A percentile compares a stretch with the other conserved stretches of the same genome.
phyloP scores from a whole-genome alignment of 2,113 vertebrate species.

The Saguinus midas region DNA sequence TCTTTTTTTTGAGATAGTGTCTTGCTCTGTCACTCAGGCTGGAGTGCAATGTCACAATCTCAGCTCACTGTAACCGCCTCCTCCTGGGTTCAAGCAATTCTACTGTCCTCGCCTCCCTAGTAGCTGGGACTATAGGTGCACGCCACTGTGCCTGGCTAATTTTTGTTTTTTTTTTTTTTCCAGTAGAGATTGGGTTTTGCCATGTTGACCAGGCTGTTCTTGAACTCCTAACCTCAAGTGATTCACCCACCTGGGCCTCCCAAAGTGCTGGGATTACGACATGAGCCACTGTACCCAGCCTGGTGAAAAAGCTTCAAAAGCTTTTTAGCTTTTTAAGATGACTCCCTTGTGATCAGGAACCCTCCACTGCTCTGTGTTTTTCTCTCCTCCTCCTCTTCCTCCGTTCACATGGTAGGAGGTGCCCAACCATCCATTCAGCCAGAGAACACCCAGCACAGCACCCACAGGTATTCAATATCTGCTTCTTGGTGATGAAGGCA shows the following conservation, averaged over 20 bases:
- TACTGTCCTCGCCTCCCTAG: too few species aligned
- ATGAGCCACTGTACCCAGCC: too few species aligned
- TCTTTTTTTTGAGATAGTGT: not conserved
- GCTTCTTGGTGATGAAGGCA: not conserved
- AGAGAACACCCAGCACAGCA: not conserved
- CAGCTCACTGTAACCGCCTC: not conserved
- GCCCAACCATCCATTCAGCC: accelerated
- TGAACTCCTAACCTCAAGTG: too few species aligned
- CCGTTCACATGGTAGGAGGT: not conserved
- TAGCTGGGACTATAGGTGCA: too few species aligned
- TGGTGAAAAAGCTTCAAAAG: too few species aligned
- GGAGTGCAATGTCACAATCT: not conserved
- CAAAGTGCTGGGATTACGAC: too few species aligned
- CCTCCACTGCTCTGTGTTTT: not conserved
- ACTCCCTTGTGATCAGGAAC: not conserved
- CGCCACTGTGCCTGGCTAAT: too few species aligned
- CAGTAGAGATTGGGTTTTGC: too few species aligned
- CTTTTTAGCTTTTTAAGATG: accelerated
- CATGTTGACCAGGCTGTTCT: too few species aligned
- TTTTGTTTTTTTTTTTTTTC: too few species aligned
- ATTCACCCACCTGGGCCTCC: too few species aligned
- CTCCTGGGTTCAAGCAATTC: not conserved
- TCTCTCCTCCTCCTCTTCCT: not conserved
- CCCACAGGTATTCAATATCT: accelerated
- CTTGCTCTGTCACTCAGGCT: not conserved